Evolutionary conservation across 2,797 vertebrate species (phyloP).

Genomic region (Lithobates sylvaticus): DNA sequence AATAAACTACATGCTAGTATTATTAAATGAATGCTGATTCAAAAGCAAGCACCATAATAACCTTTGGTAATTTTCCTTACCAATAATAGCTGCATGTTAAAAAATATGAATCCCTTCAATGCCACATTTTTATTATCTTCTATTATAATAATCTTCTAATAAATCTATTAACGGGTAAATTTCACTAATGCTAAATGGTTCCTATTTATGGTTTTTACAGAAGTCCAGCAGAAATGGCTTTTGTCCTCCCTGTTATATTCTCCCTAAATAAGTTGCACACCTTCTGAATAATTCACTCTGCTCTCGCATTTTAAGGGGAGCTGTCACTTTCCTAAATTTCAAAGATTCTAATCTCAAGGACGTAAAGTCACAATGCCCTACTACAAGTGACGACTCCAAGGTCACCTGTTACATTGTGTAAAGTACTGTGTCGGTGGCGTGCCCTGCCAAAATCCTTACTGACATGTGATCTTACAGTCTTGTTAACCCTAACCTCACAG

Average conservation of each 20-base stretch:
- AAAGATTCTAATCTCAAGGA: slow-evolving; percentile 15
- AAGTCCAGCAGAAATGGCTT: neutral
- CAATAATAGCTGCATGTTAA: too few species aligned
- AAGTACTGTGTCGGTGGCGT: neutral
- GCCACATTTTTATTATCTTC: too few species aligned
- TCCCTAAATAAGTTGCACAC: neutral
- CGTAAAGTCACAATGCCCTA: neutral
- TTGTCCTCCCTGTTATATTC: neutral
- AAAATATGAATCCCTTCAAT: too few species aligned
- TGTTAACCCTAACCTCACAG: slow-evolving; percentile 17
- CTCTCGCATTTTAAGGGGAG: neutral
- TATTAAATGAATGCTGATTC: too few species aligned
- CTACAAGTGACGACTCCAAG: neutral
- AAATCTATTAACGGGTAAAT: neutral
- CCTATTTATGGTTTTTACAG: too few species aligned
- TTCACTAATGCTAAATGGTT: neutral
- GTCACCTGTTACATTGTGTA: slow-evolving; percentile 12
- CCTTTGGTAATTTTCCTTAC: too few species aligned
- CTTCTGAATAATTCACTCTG: slow-evolving; percentile 39
- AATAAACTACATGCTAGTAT: too few species aligned
- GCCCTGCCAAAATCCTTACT: neutral
- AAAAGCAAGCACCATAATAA: too few species aligned
- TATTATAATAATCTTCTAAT: neutral
- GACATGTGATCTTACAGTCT: slow-evolving; percentile 1
- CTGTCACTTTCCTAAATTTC: slow-evolving; percentile 27